A percentile compares a stretch with the other conserved stretches of the same genome.
Evolutionary conservation across 1,140 invertebrate genomes (phyloP).

Genomic region (Aporrectodea caliginosa): DNA sequence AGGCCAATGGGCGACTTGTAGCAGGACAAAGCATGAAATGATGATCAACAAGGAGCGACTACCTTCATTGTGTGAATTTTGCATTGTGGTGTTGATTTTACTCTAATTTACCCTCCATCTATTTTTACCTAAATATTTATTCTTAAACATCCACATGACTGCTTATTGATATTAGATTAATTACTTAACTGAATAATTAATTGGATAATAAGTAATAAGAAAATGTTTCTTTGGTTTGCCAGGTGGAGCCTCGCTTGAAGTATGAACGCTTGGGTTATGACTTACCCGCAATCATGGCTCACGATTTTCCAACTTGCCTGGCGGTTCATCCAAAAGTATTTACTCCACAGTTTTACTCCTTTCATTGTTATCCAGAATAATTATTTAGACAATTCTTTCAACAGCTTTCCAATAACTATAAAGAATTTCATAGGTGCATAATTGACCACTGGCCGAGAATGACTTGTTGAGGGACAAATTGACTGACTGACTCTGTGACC

Average conservation of each 20-base stretch:
- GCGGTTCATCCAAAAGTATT: slow-evolving; percentile 83
- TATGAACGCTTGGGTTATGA: slow-evolving; percentile 85
- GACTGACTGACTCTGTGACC: no score
- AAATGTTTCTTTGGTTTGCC: slow-evolving; percentile 49
- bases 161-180: background rate
- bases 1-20: no score
- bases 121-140: background rate
- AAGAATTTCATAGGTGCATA: background rate
- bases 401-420: background rate
- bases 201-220: no score
- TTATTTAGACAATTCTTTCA: no score
- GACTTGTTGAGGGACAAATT: no score
- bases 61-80: no score
- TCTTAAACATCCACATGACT: background rate
- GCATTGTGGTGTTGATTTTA: background rate
- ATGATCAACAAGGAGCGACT: no score
- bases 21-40: no score
- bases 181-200: background rate
- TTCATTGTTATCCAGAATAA: no score
- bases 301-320: slow-evolving; percentile 84
- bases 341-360: no score
- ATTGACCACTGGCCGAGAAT: no score
- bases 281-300: slow-evolving; percentile 75
- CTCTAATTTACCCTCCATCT: background rate
- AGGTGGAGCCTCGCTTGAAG: slow-evolving; percentile 87